phyloP scores from a whole-genome alignment of 2,797 vertebrate species.

The Tolypeutes matacus region DNA sequence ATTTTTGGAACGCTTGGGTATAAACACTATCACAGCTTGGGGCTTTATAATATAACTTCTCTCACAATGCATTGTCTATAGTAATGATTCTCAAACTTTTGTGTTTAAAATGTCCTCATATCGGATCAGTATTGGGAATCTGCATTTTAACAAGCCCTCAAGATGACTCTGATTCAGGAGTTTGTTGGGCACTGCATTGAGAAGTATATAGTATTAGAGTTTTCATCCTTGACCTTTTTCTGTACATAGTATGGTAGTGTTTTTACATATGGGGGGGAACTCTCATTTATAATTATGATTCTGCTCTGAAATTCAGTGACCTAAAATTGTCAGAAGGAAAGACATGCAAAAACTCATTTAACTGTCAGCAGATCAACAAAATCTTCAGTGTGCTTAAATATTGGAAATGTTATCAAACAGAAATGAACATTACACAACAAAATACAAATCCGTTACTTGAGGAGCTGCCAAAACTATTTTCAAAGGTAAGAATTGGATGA shows the following conservation, averaged over 20 bases:
- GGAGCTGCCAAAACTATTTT: conserved; percentile 82
- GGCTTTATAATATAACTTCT: background rate
- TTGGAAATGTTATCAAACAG: conserved; percentile 79
- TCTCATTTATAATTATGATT: conserved; percentile 54
- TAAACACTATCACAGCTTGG: background rate
- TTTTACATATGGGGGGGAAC: conserved; percentile 48
- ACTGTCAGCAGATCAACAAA: conserved; percentile 77
- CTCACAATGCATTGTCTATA: background rate
- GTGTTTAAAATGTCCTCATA: conserved; percentile 28
- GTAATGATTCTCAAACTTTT: conserved; percentile 18
- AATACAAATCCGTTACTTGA: conserved; percentile 77
- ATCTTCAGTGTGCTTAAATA: conserved; percentile 72
- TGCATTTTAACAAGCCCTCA: conserved; percentile 21
- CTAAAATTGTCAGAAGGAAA: conserved; percentile 76
- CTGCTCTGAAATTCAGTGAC: conserved; percentile 75
- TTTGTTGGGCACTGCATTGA: background rate
- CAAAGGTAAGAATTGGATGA: conserved; percentile 77
- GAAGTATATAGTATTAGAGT: background rate
- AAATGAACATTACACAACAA: conserved; percentile 78
- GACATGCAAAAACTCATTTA: conserved; percentile 73
- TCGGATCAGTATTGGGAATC: background rate
- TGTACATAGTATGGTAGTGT: background rate
- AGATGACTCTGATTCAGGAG: background rate
- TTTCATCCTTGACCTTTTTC: conserved; percentile 38
- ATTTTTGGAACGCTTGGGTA: background rate